Evolutionary conservation across 2,888 invertebrate genomes (phyloP), one percentile per base, ranked within the genome.

Genomic region (Camptogramma bilineatum): DNA sequence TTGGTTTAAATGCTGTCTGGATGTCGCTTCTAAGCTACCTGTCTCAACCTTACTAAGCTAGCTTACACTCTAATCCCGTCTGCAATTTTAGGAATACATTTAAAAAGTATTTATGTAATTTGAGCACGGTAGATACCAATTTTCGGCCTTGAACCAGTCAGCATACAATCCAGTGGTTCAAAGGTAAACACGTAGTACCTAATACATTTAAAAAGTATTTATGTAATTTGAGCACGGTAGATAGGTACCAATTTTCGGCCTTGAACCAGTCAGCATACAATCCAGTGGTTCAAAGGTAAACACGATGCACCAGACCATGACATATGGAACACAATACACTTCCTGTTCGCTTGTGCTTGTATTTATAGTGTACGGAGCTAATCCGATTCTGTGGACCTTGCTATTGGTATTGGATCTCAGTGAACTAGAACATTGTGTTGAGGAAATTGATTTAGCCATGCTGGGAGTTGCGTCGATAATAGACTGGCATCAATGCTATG

Each of bases 331-430:
- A 63, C 65, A 66, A 62, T 64, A 16, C 44, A 47, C 52, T 42
- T 60, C 59, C 64, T 55, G 60, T 64, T 28, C 34, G 42, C 28
- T 19, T 50, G 34, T 39, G 13, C 46, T 28, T 2, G 21, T 53
- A 28, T 21, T 44, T 54, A 46, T 34, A 31, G 50, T 56, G 52
- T 55, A 48, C 31, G 31, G 60, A 56, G 60, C 50, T 65, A 61
- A 65, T 65, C 61, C 53, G 19, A 55, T 53, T 57, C 48, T 34
- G 52, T 55, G 31, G 64, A 53, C 64, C 64, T 61, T 61, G 60
- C 52, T 39, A 60, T 59, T 60, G 60, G 48, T 48, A 57, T 61
- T 56, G 52, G 48, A 52, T 52, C 16, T 48, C 55, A 21, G 13
- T 56, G 55, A 60, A 57, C 48, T 53, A 48, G 56, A 57, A 52